Percentiles rank a stretch among this genome's conserved stretches.
Conservation (phyloP, 2,113 vertebrate species). For the Uria aalge region DNA sequence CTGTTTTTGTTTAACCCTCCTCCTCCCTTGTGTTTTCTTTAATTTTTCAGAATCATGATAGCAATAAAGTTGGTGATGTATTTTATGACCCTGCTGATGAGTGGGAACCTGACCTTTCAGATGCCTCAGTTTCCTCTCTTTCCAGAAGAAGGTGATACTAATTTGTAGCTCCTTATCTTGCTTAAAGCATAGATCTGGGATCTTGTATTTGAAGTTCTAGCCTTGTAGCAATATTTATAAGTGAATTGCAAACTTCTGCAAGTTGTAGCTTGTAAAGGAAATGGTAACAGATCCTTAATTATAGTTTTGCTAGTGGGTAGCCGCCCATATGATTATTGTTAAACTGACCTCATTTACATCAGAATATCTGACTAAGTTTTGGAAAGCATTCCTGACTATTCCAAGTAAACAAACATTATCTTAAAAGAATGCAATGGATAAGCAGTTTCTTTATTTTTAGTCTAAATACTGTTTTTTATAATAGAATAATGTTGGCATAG, state of each 20-base stretch:
- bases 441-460: background rate
- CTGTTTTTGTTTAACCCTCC: background rate
- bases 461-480: background rate
- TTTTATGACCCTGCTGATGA: constrained; percentile 93
- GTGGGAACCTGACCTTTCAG: constrained; percentile 92
- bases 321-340: background rate
- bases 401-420: background rate
- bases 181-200: background rate
- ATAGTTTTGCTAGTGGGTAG: background rate
- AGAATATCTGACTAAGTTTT: background rate
- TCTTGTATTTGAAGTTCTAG: background rate
- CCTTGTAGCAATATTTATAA: background rate
- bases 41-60: constrained; percentile 75
- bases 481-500: background rate
- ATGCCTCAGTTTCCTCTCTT: constrained; percentile 75
- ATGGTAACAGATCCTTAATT: background rate
- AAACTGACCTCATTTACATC: too few species aligned
- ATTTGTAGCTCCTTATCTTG: background rate
- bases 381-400: background rate
- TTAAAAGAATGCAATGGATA: background rate
- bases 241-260: background rate
- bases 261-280: background rate
- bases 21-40: background rate
- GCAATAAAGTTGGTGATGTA: constrained; percentile 81
- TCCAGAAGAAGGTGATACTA: constrained; percentile 87